Evolutionary conservation across 2,888 invertebrate species (phyloP), one percentile per base, ranked within the genome.

Genomic region (Metellina segmentata): DNA sequence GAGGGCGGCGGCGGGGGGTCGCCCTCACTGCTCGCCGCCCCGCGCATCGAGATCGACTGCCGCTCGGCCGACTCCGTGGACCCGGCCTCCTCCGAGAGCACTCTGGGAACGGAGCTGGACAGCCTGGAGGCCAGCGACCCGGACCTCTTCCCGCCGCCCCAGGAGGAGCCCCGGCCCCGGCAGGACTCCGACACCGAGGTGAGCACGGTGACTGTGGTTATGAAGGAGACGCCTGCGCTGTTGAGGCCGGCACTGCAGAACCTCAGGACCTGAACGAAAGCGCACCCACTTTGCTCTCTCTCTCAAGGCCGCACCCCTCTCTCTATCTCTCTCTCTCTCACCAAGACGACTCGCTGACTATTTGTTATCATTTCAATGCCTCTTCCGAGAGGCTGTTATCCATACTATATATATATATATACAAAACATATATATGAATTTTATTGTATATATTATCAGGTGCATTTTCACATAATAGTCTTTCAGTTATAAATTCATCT

Each of bases 1-100:
- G 93, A 94, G 82, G 95, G 95, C 85, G 96, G 96, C 95, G 34
- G 34, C 34, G 97, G 97, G 7, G 49, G 20, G 6, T 75, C 89
- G 7, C 85, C 85, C 0, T 85, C 92, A 0, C 71, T 82, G 6
- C 53, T 86, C n/a, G 13, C 86, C 1, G 81, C 93, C 5, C 93
- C 93, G 13, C 88, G 93, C 13, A 93, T 93, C 34, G 92, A 93
- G n/a, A 92, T 93, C 7, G 93, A 93, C 16, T 51, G 48, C 79
- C 61, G 83, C n/a, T 89, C 92, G 9, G 82, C 81, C 13, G 91
- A 92, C 53, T 93, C 93, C 1, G 90, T 92, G 20, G 89, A 92
- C 34, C 85, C 88, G 7, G 92, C 86, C 19, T 79, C 91, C 48
- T 93, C 93, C 2, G 93, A 93, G 70, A 93, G 93, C 86, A 93